Evolutionary conservation across 2,888 invertebrate species (phyloP), one percentile per base, ranked within the genome.

Genomic region (Schrankia costaestrigalis): DNA sequence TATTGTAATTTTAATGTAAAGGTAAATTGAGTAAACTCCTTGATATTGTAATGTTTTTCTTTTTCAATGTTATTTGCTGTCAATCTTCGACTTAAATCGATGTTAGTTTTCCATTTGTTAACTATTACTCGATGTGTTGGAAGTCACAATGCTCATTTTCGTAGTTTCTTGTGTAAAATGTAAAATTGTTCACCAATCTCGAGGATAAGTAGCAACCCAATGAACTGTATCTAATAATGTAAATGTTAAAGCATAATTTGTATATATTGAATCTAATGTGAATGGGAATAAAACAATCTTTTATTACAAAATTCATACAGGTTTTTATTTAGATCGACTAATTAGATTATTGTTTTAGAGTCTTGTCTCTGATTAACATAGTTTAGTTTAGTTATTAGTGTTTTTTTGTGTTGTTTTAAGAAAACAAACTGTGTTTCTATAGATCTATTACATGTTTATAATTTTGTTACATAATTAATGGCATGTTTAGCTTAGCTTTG

Each of bases 181-280:
- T 75, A 71, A 71, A 69, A 70, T 65, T 69, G 58, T 68, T 71
- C 71, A 73, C 57, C 57, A 41, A 60, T 47, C 55, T 69, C 64
- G 64, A 68, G 64, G 51, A 66, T 68, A 71, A 70, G 68, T 77
- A 78, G 78, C 59, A 53, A 61, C 60, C 58, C 60, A 71, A 65
- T 74, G 64, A 76, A 71, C 38, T 80, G 74, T 84, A 79, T 74
- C 72, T 75, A 77, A 72, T 68, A 71, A 66, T 83, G 84, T 86
- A 85, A 83, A 86, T 85, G 82, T 81, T 82, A 68, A 76, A 68
- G 68, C 71, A 75, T 82, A 78, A 85, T 86, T 79, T 87, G 86
- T 87, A 87, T 87, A 87, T 87, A 87, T 83, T 78, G 86, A 84
- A 80, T 67, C 65, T 71, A 72, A 81, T 86, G 83, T 85, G 83